These are phyloP conservation scores for Cnemophilus loriae DNA, from an alignment of 2,113 vertebrate species.

Conservation along the genomic window DNA sequence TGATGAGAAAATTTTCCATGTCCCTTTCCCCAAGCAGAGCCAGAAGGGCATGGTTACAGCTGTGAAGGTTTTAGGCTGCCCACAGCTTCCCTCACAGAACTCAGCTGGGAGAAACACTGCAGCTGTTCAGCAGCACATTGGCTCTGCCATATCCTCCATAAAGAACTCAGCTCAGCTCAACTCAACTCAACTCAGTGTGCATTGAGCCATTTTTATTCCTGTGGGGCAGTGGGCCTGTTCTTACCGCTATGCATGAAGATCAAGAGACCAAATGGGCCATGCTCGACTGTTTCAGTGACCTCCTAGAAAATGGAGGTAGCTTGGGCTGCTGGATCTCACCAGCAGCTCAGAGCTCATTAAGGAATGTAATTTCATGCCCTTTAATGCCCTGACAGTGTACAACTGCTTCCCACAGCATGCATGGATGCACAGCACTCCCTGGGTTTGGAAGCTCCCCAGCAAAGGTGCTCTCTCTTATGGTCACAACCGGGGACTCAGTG, in stretches of 20 bases:
- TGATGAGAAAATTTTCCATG: not conserved
- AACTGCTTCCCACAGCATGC: not conserved
- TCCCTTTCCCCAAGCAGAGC: not conserved
- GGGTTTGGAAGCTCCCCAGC: not conserved
- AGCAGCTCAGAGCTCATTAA: not conserved
- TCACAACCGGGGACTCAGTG: fast-evolving
- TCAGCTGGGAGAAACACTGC: fast-evolving
- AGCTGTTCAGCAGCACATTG: fast-evolving
- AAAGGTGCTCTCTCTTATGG: not conserved
- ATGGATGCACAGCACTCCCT: fast-evolving
- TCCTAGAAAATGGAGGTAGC: not conserved
- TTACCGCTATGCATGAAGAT: not conserved
- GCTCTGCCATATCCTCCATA: not conserved
- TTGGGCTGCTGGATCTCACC: not conserved
- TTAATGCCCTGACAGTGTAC: not conserved
- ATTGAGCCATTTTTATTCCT: fast-evolving
- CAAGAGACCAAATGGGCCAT: fast-evolving
- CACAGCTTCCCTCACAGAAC: not conserved
- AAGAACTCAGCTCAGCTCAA: not conserved
- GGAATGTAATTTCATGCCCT: not conserved
- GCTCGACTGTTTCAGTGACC: fast-evolving
- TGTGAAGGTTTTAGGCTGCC: not conserved
- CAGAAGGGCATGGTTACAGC: not conserved
- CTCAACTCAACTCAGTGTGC: fast-evolving
- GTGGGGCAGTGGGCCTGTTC: no score